These are phyloP conservation scores for Bostrychus sinensis DNA, from an alignment of 2,113 vertebrate species.

Conservation along the genomic window DNA sequence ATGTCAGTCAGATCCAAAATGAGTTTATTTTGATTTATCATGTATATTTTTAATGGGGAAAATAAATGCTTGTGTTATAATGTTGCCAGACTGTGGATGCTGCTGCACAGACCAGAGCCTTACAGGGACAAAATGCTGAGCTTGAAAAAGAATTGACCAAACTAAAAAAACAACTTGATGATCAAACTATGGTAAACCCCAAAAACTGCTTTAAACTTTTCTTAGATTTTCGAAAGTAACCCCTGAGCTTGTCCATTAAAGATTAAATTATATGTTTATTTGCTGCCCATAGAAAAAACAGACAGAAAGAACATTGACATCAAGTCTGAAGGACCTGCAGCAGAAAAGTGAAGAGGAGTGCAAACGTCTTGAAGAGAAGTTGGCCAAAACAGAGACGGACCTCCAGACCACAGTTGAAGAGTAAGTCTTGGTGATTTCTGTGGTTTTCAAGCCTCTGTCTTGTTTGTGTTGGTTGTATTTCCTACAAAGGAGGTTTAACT, in stretches of 20 bases:
- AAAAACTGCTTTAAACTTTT: background rate
- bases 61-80: background rate
- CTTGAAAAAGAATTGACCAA: constrained; percentile 84
- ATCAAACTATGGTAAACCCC: constrained; percentile 83
- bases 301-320: constrained; percentile 75
- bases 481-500: background rate
- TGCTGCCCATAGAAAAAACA: constrained; percentile 78
- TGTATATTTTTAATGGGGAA: no score
- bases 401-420: constrained; percentile 90
- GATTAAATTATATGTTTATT: background rate
- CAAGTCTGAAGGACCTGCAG: constrained; percentile 80
- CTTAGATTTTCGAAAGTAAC: no score
- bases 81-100: constrained; percentile 77
- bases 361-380: constrained; percentile 78
- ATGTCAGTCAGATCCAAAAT: no score
- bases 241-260: background rate
- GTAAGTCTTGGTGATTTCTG: constrained; percentile 78
- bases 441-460: background rate
- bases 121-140: constrained; percentile 86
- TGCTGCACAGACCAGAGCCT: constrained; percentile 82
- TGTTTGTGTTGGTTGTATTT: background rate
- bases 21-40: background rate
- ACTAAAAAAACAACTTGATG: constrained; percentile 85
- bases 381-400: constrained; percentile 86
- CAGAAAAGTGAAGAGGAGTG: constrained; percentile 80